These are phyloP conservation scores for Drosophila demipolita DNA, from an alignment of 2,888 invertebrate genomes.

Conservation along the genomic window DNA sequence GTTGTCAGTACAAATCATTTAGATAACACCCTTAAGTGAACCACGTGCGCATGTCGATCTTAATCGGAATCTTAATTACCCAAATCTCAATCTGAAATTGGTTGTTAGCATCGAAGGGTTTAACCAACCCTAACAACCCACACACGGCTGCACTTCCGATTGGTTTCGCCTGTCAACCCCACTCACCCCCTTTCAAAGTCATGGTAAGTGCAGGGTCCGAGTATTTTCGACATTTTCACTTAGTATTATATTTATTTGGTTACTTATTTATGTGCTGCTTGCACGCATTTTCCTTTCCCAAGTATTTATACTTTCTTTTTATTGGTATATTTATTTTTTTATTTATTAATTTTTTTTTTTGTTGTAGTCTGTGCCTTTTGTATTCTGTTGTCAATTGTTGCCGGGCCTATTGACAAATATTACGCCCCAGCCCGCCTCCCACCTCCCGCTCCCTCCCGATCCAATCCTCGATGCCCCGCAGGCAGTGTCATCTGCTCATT, in stretches of 20 bases:
- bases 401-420: conserved; percentile 74
- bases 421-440: conserved; percentile 25
- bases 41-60: conserved; percentile 26
- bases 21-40: conserved; percentile 16
- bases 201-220: conserved; percentile 11
- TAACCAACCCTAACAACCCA: conserved; percentile 6
- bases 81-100: conserved; percentile 18
- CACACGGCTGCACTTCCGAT: conserved; percentile 39
- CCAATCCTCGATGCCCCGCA: conserved; percentile 12
- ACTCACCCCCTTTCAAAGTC: conserved; percentile 4
- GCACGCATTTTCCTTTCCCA: conserved; percentile 40
- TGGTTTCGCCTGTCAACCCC: conserved; percentile 19
- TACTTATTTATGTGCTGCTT: conserved; percentile 63
- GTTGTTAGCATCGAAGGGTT: neutral
- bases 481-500: conserved; percentile 40
- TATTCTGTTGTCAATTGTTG: conserved; percentile 70
- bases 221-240: conserved; percentile 61
- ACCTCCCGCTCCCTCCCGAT: too few species aligned
- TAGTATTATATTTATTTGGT: conserved; percentile 71
- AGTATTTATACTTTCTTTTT: conserved; percentile 17
- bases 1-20: conserved; percentile 36
- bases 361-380: conserved; percentile 29
- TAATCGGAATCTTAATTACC: conserved; percentile 62
- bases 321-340: conserved; percentile 5
- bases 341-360: conserved; percentile 7